Evolutionary conservation across 2,113 vertebrate species (phyloP), one percentile per base, ranked within the genome.

Genomic region (Rissa tridactyla): DNA sequence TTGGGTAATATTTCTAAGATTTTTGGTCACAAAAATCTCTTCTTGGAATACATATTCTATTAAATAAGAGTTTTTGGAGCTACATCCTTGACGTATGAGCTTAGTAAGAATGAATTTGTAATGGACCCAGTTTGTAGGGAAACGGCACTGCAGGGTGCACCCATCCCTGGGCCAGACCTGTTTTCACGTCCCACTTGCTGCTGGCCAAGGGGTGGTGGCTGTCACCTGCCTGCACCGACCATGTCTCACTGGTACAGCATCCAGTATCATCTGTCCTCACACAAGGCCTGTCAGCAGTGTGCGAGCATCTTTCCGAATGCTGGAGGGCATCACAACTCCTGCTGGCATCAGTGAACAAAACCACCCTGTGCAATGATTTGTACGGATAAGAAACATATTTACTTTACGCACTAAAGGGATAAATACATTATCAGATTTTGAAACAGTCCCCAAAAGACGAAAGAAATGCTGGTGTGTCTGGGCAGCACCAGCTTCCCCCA

Each of bases 341-440:
- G 17, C 42, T 44, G 47, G 57, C 36, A 17, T 8, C 68, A 60
- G 7, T 34, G 70, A 10, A 55, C 40, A 78, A 51, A 88, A n/a
- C 17, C 0, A 0, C 44, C 34, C 32, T 14, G 15, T 4, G 13
- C 42, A 68, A 26, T 6, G 11, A 23, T 17, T 46, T 21, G 51
- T 36, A n/a, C 0, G 1, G 40, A 16, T 40, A n/a, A 79, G 34
- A 79, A 85, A 32, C 17, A 54, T 5, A 9, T 34, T 60, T 25
- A 22, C 10, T 81, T 49, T 30, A 29, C 51, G 68, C 66, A 18
- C n/a, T 10, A 23, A 27, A 82, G 16, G 25, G 19, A 52, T 46
- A 81, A 86, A 65, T 13, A 34, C 5, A 17, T n/a, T 13, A 29
- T 8, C 17, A 2, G 13, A 13, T 19, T 83, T 32, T 61, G 58